Conservation (phyloP, 2,888 invertebrate species). For the Melieria omissa region DNA sequence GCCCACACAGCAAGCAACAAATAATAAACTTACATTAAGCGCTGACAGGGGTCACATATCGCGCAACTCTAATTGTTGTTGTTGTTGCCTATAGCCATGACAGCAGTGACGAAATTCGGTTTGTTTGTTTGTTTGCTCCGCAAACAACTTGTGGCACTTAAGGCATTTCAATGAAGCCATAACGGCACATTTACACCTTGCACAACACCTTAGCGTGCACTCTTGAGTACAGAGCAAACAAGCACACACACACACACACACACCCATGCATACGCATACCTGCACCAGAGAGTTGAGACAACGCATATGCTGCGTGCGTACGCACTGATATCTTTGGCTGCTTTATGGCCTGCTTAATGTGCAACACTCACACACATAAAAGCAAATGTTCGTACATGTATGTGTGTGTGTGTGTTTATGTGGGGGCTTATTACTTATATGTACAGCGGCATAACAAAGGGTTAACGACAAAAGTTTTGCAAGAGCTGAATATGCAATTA, state of each 20-base stretch:
- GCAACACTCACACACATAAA: not conserved
- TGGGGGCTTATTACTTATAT: not conserved
- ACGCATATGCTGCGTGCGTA: not conserved
- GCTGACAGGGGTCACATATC: not conserved
- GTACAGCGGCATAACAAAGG: too few relatives aligned
- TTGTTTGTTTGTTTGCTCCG: not conserved
- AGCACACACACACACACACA: not conserved
- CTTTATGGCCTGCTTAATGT: not conserved
- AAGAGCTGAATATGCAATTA: too few relatives aligned
- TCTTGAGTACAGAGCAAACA: not conserved
- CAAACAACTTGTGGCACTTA: not conserved
- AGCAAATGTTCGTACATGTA: not conserved
- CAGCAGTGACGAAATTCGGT: constrained; percentile 1
- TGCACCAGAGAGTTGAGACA: not conserved
- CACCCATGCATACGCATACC: not conserved
- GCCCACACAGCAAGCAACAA: too few relatives aligned
- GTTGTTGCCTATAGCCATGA: not conserved
- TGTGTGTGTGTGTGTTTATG: constrained; percentile 1
- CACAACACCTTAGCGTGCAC: not conserved
- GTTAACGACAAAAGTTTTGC: too few relatives aligned
- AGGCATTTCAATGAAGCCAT: not conserved
- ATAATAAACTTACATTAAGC: too few relatives aligned
- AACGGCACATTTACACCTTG: not conserved
- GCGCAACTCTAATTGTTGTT: not conserved
- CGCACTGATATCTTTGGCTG: not conserved